Conservation (phyloP, 2,797 vertebrate species). For the Argya squamiceps region DNA sequence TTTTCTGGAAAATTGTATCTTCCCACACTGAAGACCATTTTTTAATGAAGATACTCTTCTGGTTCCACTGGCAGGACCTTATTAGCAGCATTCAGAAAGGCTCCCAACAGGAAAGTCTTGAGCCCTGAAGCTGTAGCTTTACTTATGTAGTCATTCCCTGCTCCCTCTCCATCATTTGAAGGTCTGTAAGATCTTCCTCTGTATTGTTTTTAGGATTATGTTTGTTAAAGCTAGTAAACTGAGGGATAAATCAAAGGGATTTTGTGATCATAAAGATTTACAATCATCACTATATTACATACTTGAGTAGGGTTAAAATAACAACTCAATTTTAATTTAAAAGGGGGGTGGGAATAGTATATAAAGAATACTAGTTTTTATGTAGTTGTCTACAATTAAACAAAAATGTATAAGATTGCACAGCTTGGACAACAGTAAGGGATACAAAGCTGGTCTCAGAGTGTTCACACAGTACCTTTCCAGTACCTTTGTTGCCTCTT, state of each 20-base stretch:
- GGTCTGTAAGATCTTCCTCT: background rate
- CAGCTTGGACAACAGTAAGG: background rate
- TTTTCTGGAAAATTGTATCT: slow-evolving; percentile 1
- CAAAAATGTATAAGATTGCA: background rate
- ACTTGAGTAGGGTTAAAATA: slow-evolving; percentile 61
- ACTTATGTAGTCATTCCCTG: background rate
- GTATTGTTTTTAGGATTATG: slow-evolving; percentile 52
- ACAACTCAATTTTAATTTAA: slow-evolving; percentile 50
- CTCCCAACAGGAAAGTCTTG: slow-evolving; percentile 14
- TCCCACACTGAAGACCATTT: slow-evolving; percentile 9
- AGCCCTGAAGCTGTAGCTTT: slow-evolving; percentile 38
- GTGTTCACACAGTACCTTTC: background rate
- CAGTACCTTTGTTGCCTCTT: background rate
- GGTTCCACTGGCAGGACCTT: background rate
- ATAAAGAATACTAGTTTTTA: background rate
- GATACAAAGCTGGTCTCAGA: background rate
- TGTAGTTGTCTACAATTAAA: background rate
- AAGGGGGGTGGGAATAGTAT: background rate
- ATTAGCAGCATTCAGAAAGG: slow-evolving; percentile 15
- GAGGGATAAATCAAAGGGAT: slow-evolving; percentile 42
- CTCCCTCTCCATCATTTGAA: background rate
- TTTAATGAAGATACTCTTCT: background rate
- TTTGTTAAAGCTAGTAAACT: slow-evolving; percentile 40
- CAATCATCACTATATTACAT: slow-evolving; percentile 14
- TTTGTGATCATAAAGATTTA: slow-evolving; percentile 42